Evolutionary conservation across 2,888 invertebrate genomes (phyloP).

Genomic region (Hetaerina titia): DNA sequence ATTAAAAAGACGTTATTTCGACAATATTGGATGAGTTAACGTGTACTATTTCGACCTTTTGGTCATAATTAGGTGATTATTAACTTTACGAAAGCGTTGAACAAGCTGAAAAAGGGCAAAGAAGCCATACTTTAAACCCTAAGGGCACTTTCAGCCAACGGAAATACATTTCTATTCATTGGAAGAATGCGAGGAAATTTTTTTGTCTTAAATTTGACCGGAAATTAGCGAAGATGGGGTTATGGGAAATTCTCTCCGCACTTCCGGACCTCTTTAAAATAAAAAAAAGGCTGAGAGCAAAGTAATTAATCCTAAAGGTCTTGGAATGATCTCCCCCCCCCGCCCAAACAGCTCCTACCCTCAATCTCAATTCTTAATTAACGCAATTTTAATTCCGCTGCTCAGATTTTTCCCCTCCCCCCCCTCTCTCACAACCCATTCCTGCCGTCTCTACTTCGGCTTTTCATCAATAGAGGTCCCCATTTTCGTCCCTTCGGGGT

Average conservation of each 20-base stretch:
- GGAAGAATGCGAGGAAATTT: background rate
- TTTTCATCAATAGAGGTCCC: background rate
- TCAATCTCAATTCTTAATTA: background rate
- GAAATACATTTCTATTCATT: too few relatives aligned
- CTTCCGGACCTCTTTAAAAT: background rate
- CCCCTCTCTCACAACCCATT: background rate
- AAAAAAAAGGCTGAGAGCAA: background rate
- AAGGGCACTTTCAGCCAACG: too few relatives aligned
- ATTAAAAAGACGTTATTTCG: too few relatives aligned
- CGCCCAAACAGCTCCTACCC: background rate
- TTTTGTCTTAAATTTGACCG: background rate
- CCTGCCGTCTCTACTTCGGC: background rate
- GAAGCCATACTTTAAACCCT: too few relatives aligned
- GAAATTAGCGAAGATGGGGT: background rate
- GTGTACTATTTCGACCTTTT: too few relatives aligned
- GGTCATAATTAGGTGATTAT: too few relatives aligned
- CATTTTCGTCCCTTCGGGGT: background rate
- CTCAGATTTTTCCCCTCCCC: background rate
- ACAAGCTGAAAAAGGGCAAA: too few relatives aligned
- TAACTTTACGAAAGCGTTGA: too few relatives aligned
- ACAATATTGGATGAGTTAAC: too few relatives aligned
- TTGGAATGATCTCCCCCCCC: too few relatives aligned
- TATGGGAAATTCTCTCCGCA: background rate
- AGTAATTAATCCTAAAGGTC: background rate
- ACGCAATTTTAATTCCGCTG: slow-evolving; percentile 35